Evolutionary conservation across 2,113 vertebrate genomes (phyloP).

Genomic region (Phylloscopus trochilus): DNA sequence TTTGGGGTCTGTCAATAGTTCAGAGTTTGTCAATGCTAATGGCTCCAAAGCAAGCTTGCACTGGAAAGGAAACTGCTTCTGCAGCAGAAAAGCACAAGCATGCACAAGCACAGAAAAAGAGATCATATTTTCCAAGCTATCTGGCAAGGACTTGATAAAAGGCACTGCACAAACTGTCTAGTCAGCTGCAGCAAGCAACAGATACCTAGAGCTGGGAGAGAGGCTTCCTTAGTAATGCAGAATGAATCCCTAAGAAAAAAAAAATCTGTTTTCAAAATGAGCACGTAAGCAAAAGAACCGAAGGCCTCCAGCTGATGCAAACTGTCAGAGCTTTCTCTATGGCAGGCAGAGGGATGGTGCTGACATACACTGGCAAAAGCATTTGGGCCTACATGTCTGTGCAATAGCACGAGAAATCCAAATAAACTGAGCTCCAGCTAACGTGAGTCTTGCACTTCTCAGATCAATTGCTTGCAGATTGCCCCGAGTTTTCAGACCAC

Average conservation of each 20-base stretch:
- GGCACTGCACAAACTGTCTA: background rate
- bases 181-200: slow-evolving; percentile 4
- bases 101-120: background rate
- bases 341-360: background rate
- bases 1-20: background rate
- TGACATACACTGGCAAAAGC: background rate
- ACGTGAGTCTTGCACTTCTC: background rate
- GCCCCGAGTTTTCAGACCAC: background rate
- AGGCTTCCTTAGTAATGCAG: background rate
- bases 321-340: background rate
- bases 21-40: background rate
- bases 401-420: background rate
- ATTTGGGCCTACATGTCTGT: background rate
- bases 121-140: slow-evolving; percentile 40
- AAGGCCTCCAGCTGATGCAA: background rate
- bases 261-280: background rate
- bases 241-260: background rate
- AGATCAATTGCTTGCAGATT: background rate
- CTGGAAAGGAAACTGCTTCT: slow-evolving; percentile 35
- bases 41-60: background rate
- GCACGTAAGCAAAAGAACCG: fast-evolving
- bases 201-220: background rate
- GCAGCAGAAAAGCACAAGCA: background rate
- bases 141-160: slow-evolving; percentile 28
- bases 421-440: background rate